Evolutionary conservation across 53 echinoderm and acorn worm species (phyloP), one percentile per base, ranked within the genome.

Genomic region (Paelopatides confundens): DNA sequence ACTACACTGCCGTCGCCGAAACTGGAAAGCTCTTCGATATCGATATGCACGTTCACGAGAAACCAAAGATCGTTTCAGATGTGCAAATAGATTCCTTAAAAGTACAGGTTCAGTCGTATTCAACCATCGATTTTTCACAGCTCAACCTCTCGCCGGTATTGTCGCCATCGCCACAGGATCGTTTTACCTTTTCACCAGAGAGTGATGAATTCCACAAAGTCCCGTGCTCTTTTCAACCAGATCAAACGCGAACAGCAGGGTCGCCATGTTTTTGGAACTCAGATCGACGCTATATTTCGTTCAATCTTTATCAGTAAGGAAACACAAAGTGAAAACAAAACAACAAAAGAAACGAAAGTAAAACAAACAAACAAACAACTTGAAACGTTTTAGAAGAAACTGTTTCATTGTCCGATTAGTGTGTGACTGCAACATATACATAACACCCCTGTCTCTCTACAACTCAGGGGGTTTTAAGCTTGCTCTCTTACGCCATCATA

Each of bases 91-190:
- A 48, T 28, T 30, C 52, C 14, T 79, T 79, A 47, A 52, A 79
- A 79, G 30, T 79, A 17, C 9, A 51, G 50, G 79, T 50, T 15
- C 79, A 79, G 51, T 31, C 79, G 51, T 79, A 54, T 79, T 79
- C 79, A 29, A 79, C 79, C 53, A 79, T 79, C 53, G 79, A 79
- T 47, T 79, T 79, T 53, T 79, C 79, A 3, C 79, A 79, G 52
- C 79, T 79, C 7, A 79, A 79, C 54, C 79, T 79, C 52, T 79
- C 79, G 14, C 79, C 79, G 24, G 54, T 79, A 1, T 13, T 79
- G 51, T 79, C 79, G 48, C 79, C 79, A 27, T 51, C 50, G 79
- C 26, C 49, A 0, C 52, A 50, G 30, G 79, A 53, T 15, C 51
- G 29, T 21, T 79, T 79, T 26, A 48, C 79, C 31, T 79, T 79